Percentiles rank a stretch among this genome's conserved stretches.
phyloP scores from a whole-genome alignment of 2,113 vertebrate genomes.

The Aleadryas rufinucha region DNA sequence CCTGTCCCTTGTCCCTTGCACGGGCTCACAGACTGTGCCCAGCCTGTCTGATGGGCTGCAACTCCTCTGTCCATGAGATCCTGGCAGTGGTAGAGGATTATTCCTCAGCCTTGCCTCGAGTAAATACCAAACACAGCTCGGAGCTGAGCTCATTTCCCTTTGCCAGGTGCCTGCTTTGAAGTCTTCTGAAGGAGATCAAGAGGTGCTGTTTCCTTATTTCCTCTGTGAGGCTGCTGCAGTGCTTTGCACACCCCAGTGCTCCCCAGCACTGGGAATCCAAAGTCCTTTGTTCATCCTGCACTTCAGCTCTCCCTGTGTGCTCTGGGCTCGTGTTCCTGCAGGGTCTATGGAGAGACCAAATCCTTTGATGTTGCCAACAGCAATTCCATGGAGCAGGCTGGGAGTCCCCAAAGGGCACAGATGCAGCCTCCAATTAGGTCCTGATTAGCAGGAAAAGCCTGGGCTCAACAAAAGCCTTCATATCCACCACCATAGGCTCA shows the following conservation, averaged over 20 bases:
- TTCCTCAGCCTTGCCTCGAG: not conserved
- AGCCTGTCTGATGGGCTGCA: not conserved
- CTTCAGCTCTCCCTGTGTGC: accelerated
- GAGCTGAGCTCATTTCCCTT: not conserved
- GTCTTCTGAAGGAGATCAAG: not conserved
- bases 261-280: not conserved
- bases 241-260: not conserved
- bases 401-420: not conserved
- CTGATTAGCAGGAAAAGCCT: not conserved
- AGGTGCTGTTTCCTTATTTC: not conserved
- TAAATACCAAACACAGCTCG: not conserved
- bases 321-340: not conserved
- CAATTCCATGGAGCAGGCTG: not conserved
- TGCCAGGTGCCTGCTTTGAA: not conserved
- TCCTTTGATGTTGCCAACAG: not conserved
- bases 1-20: not conserved
- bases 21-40: not conserved
- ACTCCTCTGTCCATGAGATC: not conserved
- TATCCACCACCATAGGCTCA: not conserved
- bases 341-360: not conserved
- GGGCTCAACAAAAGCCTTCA: not conserved
- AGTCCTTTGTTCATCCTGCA: not conserved
- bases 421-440: not conserved
- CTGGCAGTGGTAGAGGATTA: not conserved
- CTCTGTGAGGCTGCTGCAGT: not conserved